These are phyloP conservation scores for Drosophila macrothrix DNA, from an alignment of 2,888 invertebrate species.

Conservation along the genomic window DNA sequence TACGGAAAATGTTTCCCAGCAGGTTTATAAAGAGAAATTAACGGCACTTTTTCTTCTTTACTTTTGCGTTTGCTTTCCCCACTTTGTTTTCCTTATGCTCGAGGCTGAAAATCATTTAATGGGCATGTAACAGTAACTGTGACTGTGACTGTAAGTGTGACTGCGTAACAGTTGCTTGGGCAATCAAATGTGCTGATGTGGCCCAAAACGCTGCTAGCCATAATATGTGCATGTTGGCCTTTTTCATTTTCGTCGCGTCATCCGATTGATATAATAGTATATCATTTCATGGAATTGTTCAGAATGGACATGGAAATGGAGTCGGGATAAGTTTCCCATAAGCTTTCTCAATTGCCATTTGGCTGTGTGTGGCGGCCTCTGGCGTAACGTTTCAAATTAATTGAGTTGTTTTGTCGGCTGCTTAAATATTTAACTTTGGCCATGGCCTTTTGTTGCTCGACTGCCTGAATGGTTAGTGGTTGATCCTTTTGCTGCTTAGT, in stretches of 20 bases:
- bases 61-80: slow-evolving; percentile 19
- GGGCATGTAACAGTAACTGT: slow-evolving; percentile 84
- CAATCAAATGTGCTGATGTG: slow-evolving; percentile 31
- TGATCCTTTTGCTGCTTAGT: slow-evolving; percentile 79
- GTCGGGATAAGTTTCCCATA: slow-evolving; percentile 12
- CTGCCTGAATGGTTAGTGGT: slow-evolving; percentile 41
- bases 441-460: slow-evolving; percentile 62
- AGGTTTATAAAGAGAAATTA: slow-evolving; percentile 86
- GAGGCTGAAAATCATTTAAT: slow-evolving; percentile 84
- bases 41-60: slow-evolving; percentile 79
- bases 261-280: slow-evolving; percentile 55
- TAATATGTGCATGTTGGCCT: slow-evolving; percentile 17
- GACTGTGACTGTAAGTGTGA: slow-evolving; percentile 62
- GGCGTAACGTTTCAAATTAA: slow-evolving; percentile 81
- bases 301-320: slow-evolving; percentile 12
- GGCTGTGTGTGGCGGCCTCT: slow-evolving; percentile 29
- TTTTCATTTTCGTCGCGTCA: slow-evolving; percentile 42
- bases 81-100: slow-evolving; percentile 23
- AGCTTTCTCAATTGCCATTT: slow-evolving; percentile 55
- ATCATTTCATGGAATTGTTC: slow-evolving; percentile 36
- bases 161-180: slow-evolving; percentile 1
- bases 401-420: slow-evolving; percentile 82
- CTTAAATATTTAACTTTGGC: slow-evolving; percentile 83
- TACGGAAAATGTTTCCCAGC: slow-evolving; percentile 84
- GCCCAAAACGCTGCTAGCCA: slow-evolving; percentile 29